These are phyloP conservation scores for Paraescarpia echinospica DNA, from an alignment of 1,140 invertebrate genomes.

Conservation along the genomic window DNA sequence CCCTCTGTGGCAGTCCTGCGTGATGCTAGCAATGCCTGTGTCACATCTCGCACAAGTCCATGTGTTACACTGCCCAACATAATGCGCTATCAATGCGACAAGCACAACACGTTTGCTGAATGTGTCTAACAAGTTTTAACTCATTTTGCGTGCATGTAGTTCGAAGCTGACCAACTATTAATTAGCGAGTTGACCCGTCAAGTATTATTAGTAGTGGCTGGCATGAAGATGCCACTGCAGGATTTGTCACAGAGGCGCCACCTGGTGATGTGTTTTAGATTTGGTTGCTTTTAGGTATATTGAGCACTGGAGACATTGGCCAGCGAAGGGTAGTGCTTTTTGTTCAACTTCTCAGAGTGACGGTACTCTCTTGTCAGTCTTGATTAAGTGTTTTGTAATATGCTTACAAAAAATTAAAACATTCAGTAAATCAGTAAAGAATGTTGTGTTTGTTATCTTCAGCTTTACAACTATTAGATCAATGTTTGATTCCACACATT, in stretches of 20 bases:
- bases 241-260: not conserved
- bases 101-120: not conserved
- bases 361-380: not conserved
- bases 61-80: not conserved
- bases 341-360: not conserved
- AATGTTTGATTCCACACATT: not conserved
- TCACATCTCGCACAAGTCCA: not conserved
- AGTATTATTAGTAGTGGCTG: not conserved
- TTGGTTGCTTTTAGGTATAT: not conserved
- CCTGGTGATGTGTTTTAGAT: not conserved
- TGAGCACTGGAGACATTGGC: not conserved
- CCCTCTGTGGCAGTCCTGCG: not conserved
- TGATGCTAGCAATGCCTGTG: not conserved
- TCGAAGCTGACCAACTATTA: not conserved
- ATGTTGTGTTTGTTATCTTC: not conserved
- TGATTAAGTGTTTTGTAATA: constrained; percentile 6
- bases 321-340: constrained; percentile 3
- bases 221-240: not conserved
- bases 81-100: too few relatives aligned
- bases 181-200: not conserved
- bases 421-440: not conserved
- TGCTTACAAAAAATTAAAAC: constrained; percentile 2
- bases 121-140: not conserved
- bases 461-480: not conserved
- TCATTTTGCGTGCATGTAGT: not conserved